Percentiles rank a stretch among this genome's conserved stretches.
These are phyloP conservation scores for Leucoptera coffeella DNA, from an alignment of 2,888 invertebrate species.

Conservation along the genomic window DNA sequence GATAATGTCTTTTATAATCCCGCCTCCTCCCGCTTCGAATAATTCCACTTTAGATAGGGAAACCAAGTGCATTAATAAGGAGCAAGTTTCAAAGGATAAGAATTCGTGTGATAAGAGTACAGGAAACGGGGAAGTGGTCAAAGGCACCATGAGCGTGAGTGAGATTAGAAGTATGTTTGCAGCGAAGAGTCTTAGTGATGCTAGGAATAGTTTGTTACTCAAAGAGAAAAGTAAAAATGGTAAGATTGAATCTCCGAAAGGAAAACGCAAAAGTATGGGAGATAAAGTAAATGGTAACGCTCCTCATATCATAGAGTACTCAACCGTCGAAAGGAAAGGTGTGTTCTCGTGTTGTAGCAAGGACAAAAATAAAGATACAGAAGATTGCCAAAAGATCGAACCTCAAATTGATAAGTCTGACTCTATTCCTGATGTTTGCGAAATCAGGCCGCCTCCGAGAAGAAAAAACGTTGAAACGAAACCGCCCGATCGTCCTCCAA, in stretches of 20 bases:
- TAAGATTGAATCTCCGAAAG: slow-evolving; percentile 38
- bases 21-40: slow-evolving; percentile 64
- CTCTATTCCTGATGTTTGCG: slow-evolving; percentile 39
- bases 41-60: slow-evolving; percentile 40
- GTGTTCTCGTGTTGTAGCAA: slow-evolving; percentile 68
- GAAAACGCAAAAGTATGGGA: slow-evolving; percentile 33
- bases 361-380: slow-evolving; percentile 45
- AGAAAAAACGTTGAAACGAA: slow-evolving; percentile 46
- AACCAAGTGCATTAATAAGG: no score
- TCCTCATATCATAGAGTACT: slow-evolving; percentile 60
- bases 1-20: slow-evolving; percentile 79
- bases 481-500: slow-evolving; percentile 65
- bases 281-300: slow-evolving; percentile 36
- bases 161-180: slow-evolving; percentile 48
- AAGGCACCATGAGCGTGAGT: slow-evolving; percentile 52
- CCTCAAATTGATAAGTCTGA: slow-evolving; percentile 28
- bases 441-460: slow-evolving; percentile 59
- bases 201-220: slow-evolving; percentile 41
- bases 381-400: slow-evolving; percentile 30
- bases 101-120: slow-evolving; percentile 14
- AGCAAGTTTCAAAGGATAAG: no score
- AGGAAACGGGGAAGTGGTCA: slow-evolving; percentile 40
- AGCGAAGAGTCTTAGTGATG: slow-evolving; percentile 42
- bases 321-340: slow-evolving; percentile 66
- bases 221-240: slow-evolving; percentile 36